Conservation (phyloP, 2,797 vertebrate species). For the Cossypha dichroa region DNA sequence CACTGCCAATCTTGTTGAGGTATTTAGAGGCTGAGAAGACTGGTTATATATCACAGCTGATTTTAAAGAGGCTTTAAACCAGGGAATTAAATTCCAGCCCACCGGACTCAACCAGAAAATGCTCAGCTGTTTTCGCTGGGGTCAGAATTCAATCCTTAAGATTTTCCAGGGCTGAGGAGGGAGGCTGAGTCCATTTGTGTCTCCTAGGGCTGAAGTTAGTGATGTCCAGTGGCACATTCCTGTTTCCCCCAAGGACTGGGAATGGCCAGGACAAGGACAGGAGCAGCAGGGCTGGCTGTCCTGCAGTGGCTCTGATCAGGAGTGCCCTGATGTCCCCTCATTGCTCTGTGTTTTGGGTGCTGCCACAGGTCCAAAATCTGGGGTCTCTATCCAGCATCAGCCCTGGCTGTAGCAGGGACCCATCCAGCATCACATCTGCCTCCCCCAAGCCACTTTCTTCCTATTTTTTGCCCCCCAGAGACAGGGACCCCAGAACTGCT, state of each 20-base stretch:
- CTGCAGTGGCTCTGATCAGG: not conserved
- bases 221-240: not conserved
- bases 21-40: not conserved
- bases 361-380: not conserved
- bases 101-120: accelerated
- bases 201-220: not conserved
- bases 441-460: not conserved
- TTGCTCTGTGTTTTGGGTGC: accelerated
- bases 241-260: no score
- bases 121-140: not conserved
- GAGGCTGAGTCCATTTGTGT: not conserved
- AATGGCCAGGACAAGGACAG: not conserved
- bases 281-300: accelerated
- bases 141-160: not conserved
- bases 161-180: not conserved
- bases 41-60: not conserved
- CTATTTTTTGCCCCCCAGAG: not conserved
- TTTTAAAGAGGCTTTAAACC: conserved; percentile 2
- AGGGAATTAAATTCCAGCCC: not conserved
- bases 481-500: accelerated
- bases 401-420: not conserved
- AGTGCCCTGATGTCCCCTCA: not conserved
- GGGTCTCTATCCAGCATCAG: not conserved
- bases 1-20: not conserved
- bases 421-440: not conserved